Conservation (phyloP, 2,888 invertebrate species). For the Dichetophora obliterata region DNA sequence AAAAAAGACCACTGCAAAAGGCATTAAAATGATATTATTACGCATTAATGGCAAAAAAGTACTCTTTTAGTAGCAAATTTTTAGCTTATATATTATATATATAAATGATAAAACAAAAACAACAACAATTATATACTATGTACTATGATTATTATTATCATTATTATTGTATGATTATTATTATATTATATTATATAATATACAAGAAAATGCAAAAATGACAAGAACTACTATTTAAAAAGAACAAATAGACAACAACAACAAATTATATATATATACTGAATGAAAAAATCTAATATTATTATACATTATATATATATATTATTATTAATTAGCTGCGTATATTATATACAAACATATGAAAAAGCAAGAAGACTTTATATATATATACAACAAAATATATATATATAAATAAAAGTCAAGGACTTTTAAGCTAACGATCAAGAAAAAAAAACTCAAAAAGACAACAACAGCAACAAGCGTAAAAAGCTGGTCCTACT, state of each 20-base stretch:
- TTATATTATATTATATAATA: constrained; percentile 21
- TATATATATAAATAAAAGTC: constrained; percentile 5
- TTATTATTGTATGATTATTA: constrained; percentile 4
- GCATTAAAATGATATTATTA: constrained; percentile 13
- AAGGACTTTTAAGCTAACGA: constrained; percentile 3
- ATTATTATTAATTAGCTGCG: neutral
- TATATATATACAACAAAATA: constrained; percentile 12
- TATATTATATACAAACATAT: constrained; percentile 23
- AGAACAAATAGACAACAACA: neutral
- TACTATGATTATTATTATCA: constrained; percentile 9
- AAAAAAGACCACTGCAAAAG: constrained; percentile 1
- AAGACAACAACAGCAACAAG: neutral
- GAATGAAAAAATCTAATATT: neutral
- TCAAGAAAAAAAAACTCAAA: neutral
- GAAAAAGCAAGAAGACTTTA: neutral
- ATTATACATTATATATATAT: constrained; percentile 15
- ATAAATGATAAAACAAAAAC: constrained; percentile 15
- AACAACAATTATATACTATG: constrained; percentile 31
- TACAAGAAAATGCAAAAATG: constrained; percentile 11
- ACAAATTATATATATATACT: neutral
- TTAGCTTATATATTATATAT: constrained; percentile 31
- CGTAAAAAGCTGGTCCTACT: neutral
- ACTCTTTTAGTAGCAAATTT: constrained; percentile 36
- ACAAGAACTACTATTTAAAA: constrained; percentile 20
- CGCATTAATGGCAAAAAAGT: neutral